Percentiles rank a stretch among this genome's conserved stretches.
Conservation (phyloP, 2,888 invertebrate species). For the Stenolophus ochropezus region DNA sequence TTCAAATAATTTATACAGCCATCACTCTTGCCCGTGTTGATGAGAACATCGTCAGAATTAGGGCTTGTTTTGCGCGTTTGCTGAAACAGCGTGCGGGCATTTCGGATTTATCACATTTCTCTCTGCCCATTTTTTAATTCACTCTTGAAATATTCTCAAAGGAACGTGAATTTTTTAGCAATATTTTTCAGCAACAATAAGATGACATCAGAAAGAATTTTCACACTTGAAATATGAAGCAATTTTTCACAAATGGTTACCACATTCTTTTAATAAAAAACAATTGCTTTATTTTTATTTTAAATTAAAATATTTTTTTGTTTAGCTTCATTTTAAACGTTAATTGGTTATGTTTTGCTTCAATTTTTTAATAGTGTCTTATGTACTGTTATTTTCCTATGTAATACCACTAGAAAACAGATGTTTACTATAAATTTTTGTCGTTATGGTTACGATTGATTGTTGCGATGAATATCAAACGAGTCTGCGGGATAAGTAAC, state of each 20-base stretch:
- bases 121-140: not conserved
- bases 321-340: too few species aligned
- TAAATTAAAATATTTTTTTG: too few species aligned
- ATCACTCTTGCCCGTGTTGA: not conserved
- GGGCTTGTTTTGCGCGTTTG: slow-evolving; percentile 7
- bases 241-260: not conserved
- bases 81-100: not conserved
- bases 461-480: too few species aligned
- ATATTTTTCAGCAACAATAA: not conserved
- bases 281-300: too few species aligned
- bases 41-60: slow-evolving; percentile 5
- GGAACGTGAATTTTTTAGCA: not conserved
- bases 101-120: not conserved
- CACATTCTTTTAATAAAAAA: not conserved
- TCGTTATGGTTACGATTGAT: too few species aligned
- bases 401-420: too few species aligned
- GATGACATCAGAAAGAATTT: not conserved
- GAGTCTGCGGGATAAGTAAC: too few species aligned
- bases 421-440: too few species aligned
- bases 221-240: not conserved
- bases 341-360: too few species aligned
- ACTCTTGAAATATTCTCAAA: not conserved
- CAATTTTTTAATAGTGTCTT: too few species aligned
- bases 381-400: too few species aligned
- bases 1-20: slow-evolving; percentile 34